These are phyloP conservation scores for Macaria liturata DNA, from an alignment of 2,888 invertebrate species.

Conservation along the genomic window DNA sequence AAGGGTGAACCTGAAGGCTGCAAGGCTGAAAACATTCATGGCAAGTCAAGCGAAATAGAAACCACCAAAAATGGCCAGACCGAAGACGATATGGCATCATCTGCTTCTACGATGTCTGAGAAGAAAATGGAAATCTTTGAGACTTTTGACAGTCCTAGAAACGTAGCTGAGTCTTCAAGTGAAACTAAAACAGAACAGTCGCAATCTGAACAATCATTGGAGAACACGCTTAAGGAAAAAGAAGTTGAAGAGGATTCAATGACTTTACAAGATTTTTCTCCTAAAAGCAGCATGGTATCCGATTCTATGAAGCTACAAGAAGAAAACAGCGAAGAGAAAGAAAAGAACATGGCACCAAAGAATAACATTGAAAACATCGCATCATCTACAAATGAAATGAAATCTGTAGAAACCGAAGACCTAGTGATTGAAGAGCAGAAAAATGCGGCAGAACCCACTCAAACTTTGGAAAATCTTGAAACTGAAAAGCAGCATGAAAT, in stretches of 20 bases:
- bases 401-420: slow-evolving; percentile 25
- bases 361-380: background rate
- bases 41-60: slow-evolving; percentile 29
- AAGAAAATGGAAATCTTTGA: slow-evolving; percentile 34
- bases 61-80: slow-evolving; percentile 16
- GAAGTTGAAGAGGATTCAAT: slow-evolving; percentile 10
- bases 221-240: slow-evolving; percentile 5
- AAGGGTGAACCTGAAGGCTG: slow-evolving; percentile 19
- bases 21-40: slow-evolving; percentile 18
- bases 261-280: slow-evolving; percentile 1
- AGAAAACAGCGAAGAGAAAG: slow-evolving; percentile 27
- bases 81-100: slow-evolving; percentile 39
- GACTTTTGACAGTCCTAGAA: slow-evolving; percentile 17
- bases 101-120: slow-evolving; percentile 42
- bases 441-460: slow-evolving; percentile 7
- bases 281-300: slow-evolving; percentile 4
- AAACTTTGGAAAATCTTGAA: slow-evolving; percentile 5
- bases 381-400: slow-evolving; percentile 21
- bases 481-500: slow-evolving; percentile 11
- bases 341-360: background rate
- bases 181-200: slow-evolving; percentile 6
- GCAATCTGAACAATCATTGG: slow-evolving; percentile 1
- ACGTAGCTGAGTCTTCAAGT: slow-evolving; percentile 2
- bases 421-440: slow-evolving; percentile 15
- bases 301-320: slow-evolving; percentile 25